A percentile compares a stretch with the other conserved stretches of the same genome.
These are phyloP conservation scores for Lasioglossum calceatum DNA, from an alignment of 2,888 invertebrate species.

Conservation along the genomic window DNA sequence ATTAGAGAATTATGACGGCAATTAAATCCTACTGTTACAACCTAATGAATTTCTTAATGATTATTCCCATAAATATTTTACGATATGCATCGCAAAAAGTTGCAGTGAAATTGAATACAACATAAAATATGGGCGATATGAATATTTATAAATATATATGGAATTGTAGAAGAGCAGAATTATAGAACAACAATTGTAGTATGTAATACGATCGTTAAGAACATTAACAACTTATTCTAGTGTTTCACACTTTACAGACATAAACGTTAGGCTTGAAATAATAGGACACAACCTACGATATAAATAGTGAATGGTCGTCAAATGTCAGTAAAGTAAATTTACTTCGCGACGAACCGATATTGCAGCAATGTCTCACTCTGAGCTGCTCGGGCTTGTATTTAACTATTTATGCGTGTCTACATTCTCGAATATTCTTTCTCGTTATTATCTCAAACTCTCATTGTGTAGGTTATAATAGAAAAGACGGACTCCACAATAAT, in stretches of 20 bases:
- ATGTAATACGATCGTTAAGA: not conserved
- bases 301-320: conserved; percentile 15
- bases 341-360: conserved; percentile 5
- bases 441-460: not conserved
- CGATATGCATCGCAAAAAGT: not conserved
- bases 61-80: not conserved
- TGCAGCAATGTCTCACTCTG: conserved; percentile 2
- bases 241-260: not conserved
- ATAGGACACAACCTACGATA: conserved; percentile 1
- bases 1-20: not conserved
- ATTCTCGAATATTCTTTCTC: not conserved
- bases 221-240: not conserved
- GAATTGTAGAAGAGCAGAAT: not conserved
- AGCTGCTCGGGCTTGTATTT: not conserved
- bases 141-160: conserved; percentile 1
- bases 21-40: not conserved
- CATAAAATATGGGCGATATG: not conserved
- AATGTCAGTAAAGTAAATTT: conserved; percentile 17
- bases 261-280: not conserved
- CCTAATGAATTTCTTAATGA: not conserved
- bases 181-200: not conserved
- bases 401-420: not conserved
- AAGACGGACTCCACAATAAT: not conserved
- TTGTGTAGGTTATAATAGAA: not conserved
- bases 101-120: not conserved